phyloP scores from a whole-genome alignment of 2,888 invertebrate genomes.

The Andricus quercusramuli region DNA sequence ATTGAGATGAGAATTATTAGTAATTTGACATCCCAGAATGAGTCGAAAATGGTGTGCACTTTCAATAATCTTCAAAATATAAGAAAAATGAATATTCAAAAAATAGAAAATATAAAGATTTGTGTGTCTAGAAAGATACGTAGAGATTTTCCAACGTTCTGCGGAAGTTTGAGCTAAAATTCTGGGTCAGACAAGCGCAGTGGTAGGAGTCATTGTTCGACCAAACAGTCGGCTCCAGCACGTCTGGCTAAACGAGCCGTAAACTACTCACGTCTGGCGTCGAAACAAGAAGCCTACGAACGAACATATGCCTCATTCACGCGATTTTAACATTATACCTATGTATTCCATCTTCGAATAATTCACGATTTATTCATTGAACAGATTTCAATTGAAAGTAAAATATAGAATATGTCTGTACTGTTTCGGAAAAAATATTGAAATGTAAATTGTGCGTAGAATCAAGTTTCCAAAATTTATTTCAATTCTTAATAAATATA shows the following conservation, averaged over 20 bases:
- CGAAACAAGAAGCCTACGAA: not conserved
- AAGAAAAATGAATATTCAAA: not conserved
- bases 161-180: slow-evolving; percentile 47
- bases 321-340: too few species aligned
- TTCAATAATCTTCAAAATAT: not conserved
- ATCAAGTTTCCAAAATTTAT: too few species aligned
- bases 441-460: too few species aligned
- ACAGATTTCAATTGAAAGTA: too few species aligned
- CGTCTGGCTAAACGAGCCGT: slow-evolving; percentile 29
- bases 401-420: too few species aligned
- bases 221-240: slow-evolving; percentile 45
- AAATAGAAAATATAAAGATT: not conserved
- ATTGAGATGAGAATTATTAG: too few species aligned
- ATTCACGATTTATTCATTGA: too few species aligned
- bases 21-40: not conserved
- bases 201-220: slow-evolving; percentile 53
- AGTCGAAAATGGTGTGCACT: too few species aligned
- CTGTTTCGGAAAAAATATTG: too few species aligned
- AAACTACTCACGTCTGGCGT: slow-evolving; percentile 6
- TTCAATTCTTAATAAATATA: too few species aligned
- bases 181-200: slow-evolving; percentile 57
- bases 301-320: too few species aligned
- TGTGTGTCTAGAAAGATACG: not conserved
- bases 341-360: too few species aligned
- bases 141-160: slow-evolving; percentile 10